Percentiles rank a stretch among this genome's conserved stretches.
These are phyloP conservation scores for Buathra laborator DNA, from an alignment of 2,888 invertebrate species.

Conservation along the genomic window DNA sequence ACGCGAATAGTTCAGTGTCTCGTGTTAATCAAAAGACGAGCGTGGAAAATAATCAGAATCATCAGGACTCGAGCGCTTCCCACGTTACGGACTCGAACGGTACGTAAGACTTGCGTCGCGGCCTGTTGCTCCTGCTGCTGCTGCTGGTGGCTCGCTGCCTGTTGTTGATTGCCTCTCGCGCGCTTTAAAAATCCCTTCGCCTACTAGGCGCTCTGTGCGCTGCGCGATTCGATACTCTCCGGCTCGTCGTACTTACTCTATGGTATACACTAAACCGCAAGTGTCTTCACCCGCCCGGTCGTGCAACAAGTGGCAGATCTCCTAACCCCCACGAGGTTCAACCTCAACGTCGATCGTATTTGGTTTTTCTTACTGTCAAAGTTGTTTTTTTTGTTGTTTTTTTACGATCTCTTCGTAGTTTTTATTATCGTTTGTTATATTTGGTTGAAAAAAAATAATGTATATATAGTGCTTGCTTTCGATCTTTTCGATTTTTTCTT, in stretches of 20 bases:
- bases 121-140: neutral
- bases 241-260: too few species aligned
- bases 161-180: neutral
- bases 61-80: conserved; percentile 46
- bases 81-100: conserved; percentile 72
- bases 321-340: neutral
- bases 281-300: neutral
- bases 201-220: neutral
- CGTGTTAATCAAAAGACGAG: conserved; percentile 21
- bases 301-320: conserved; percentile 9
- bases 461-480: too few species aligned
- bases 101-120: conserved; percentile 71
- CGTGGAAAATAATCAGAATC: conserved; percentile 23
- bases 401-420: too few species aligned
- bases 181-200: conserved; percentile 1
- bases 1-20: conserved; percentile 71
- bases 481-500: too few species aligned
- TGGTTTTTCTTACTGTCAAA: too few species aligned
- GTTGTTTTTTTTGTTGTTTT: too few species aligned
- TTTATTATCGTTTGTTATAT: too few species aligned
- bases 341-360: too few species aligned
- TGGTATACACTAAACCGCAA: too few species aligned
- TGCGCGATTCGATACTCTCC: neutral
- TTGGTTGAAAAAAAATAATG: too few species aligned
- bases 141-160: neutral